Base-by-base conservation (phyloP, 1,140 invertebrate genomes). In the Camponotus pennsylvanicus region DNA sequence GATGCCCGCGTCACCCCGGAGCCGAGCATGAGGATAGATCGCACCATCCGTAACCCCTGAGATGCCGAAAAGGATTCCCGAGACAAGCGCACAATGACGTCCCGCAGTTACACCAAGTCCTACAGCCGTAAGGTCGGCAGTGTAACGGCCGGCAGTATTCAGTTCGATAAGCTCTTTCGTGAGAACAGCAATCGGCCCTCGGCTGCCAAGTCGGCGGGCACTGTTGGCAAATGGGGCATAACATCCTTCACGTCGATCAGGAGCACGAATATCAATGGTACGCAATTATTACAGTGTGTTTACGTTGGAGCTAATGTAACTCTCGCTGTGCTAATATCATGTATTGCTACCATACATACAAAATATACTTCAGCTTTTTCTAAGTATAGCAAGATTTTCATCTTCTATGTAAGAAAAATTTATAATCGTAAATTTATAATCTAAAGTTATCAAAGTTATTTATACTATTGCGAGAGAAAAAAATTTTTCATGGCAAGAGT, bases 211-310 rank as follows among this genome's bases (percentile, higher is more conserved):
- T 98, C 98, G 40, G 97, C 98, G 88, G 98, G 98, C 85, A 98
- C 98, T 55, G 97, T 98, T 86, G 98, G 98, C 90, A 98, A 98
- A 96, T 99, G 98, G 98, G 98, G 98, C 89, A 98, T 98, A 93
- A 98, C 98, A 87, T 98, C 98, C 64, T 99, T 98, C 94, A 98
- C 98, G 55, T 98, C 98, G 2, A 97, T 98, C 79, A 96, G 98
- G 91, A 98, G 97, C 92, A 96, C 96, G 79, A 96, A 95, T 87
- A 94, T 97, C 90, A 97, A 97, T 95, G 97, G 97, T 96, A 96
- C 94, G 64, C 69, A 83, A 37, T 55, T 92, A 87, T 86, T 86
- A 49, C 67, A 34, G 11, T 45, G 4, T 77, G 75, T 78, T 82
- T 71, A 73, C 37, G 21, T 77, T 86, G 61, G 55, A 13, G 9